Conservation (phyloP, 2,797 vertebrate genomes). For the Luscinia megarhynchos region DNA sequence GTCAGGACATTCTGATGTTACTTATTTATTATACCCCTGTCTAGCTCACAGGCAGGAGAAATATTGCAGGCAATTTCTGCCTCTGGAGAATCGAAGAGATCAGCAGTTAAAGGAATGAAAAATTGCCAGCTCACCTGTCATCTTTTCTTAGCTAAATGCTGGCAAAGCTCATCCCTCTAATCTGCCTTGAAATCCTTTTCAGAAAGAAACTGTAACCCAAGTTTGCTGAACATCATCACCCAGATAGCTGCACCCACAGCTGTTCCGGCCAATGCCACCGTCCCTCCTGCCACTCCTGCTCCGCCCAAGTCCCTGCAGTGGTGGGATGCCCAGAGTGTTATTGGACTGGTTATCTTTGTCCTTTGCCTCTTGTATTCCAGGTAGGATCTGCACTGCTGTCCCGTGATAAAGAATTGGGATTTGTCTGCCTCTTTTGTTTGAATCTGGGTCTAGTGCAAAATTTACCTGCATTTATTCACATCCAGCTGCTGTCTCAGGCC, state of each 20-base stretch:
- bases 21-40: background rate
- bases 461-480: background rate
- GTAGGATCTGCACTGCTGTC: slow-evolving; percentile 72
- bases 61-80: background rate
- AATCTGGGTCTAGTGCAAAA: background rate
- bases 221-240: slow-evolving; percentile 86
- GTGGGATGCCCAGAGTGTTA: slow-evolving; percentile 86
- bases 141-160: background rate
- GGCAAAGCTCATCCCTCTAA: background rate
- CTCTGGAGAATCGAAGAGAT: background rate
- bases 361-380: slow-evolving; percentile 93
- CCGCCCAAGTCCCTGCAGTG: slow-evolving; percentile 78
- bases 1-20: background rate
- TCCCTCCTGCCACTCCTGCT: slow-evolving; percentile 68
- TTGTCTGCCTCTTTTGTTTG: background rate
- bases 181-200: slow-evolving; percentile 42
- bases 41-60: background rate
- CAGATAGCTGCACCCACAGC: slow-evolving; percentile 78
- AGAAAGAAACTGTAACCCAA: slow-evolving; percentile 90
- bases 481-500: background rate
- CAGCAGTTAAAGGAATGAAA: background rate
- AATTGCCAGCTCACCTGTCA: background rate
- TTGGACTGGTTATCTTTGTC: slow-evolving; percentile 86
- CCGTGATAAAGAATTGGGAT: background rate
- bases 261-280: slow-evolving; percentile 82